Conservation (phyloP, 2,888 invertebrate genomes). For the Cancer borealis region DNA sequence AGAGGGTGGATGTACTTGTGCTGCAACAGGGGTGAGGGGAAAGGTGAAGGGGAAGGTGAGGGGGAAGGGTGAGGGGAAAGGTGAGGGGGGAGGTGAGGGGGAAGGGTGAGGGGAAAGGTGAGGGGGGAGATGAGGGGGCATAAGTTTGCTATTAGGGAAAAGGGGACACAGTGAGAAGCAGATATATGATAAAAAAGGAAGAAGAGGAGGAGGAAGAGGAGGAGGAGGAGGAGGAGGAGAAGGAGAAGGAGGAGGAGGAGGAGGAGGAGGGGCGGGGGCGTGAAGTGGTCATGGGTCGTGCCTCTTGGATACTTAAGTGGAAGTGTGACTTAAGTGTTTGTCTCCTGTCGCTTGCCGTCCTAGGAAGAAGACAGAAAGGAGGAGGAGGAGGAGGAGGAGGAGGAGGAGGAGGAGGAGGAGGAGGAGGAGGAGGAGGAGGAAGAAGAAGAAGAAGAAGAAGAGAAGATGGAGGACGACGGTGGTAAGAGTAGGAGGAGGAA, state of each 20-base stretch:
- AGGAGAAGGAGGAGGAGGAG: not conserved
- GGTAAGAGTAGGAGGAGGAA: no score
- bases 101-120: not conserved
- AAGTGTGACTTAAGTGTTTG: not conserved
- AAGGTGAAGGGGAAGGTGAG: no score
- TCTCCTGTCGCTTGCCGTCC: not conserved
- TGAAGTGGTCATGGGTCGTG: not conserved
- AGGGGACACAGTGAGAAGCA: not conserved
- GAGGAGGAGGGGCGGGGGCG: not conserved
- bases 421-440: no score
- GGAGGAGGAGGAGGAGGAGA: not conserved
- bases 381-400: not conserved
- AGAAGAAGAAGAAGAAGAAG: no score
- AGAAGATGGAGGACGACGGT: no score
- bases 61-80: not conserved
- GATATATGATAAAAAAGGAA: not conserved
- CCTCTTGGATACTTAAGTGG: not conserved
- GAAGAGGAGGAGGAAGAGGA: not conserved
- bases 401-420: no score
- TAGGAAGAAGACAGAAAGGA: not conserved
- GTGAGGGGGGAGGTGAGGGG: not conserved
- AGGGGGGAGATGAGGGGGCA: not conserved
- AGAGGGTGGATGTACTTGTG: no score
- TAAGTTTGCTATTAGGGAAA: not conserved
- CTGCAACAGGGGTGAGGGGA: no score